Percentiles rank a stretch among this genome's conserved stretches.
Evolutionary conservation across 2,888 invertebrate genomes (phyloP).

Genomic region (Halictus ligatus): DNA sequence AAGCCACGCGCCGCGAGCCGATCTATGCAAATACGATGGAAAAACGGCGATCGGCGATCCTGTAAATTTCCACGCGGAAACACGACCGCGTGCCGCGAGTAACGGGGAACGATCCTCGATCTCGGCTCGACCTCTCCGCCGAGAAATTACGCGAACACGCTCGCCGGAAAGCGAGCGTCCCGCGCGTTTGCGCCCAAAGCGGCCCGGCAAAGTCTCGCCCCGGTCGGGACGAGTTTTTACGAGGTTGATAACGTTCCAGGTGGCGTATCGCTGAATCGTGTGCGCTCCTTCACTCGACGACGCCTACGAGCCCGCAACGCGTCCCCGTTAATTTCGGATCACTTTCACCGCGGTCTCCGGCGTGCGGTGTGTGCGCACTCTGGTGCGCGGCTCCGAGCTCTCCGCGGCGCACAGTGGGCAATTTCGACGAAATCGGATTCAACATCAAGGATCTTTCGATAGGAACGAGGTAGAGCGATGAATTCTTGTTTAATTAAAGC

Average conservation of each 20-base stretch:
- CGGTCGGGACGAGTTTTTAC: conserved; percentile 1
- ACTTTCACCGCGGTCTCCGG: conserved; percentile 67
- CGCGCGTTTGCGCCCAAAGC: background rate
- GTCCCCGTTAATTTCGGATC: conserved; percentile 74
- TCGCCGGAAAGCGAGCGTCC: background rate
- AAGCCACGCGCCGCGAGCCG: background rate
- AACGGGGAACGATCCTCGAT: background rate
- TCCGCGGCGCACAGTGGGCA: too few species aligned
- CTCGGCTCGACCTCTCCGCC: background rate
- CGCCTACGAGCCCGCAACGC: conserved; percentile 67
- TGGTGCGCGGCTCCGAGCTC: background rate
- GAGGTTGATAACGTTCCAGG: conserved; percentile 39
- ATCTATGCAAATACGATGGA: background rate
- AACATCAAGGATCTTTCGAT: too few species aligned
- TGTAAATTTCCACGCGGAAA: conserved; percentile 17
- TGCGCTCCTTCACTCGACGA: conserved; percentile 54
- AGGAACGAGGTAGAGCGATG: too few species aligned
- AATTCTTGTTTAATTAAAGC: too few species aligned
- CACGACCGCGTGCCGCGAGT: background rate
- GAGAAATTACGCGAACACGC: background rate
- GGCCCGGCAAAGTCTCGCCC: background rate
- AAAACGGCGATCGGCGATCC: background rate
- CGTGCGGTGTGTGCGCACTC: conserved; percentile 3
- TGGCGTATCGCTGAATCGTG: conserved; percentile 38
- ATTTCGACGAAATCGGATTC: too few species aligned